A percentile compares a stretch with the other conserved stretches of the same genome.
phyloP scores from a whole-genome alignment of 2,888 invertebrate species.

The Spodoptera littoralis region DNA sequence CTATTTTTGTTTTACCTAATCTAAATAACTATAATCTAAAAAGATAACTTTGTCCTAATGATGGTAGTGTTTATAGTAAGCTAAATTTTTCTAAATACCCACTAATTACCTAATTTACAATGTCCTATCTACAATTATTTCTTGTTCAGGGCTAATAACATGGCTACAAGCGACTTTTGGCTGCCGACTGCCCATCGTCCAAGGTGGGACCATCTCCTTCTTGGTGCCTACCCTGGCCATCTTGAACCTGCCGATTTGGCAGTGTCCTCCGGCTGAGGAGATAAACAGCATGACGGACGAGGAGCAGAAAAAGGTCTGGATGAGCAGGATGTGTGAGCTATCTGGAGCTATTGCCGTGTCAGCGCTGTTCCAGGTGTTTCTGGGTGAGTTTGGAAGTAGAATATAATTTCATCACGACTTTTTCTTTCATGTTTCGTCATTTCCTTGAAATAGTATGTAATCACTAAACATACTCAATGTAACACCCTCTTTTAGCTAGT shows the following conservation, averaged over 20 bases:
- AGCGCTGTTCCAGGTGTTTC: slow-evolving; percentile 92
- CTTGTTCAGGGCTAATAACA: slow-evolving; percentile 90
- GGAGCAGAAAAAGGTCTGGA: slow-evolving; percentile 91
- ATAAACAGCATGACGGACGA: slow-evolving; percentile 87
- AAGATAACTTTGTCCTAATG: too few species aligned
- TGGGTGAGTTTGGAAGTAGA: slow-evolving; percentile 84
- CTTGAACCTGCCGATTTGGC: slow-evolving; percentile 91
- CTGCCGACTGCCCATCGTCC: slow-evolving; percentile 92
- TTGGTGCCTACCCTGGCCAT: slow-evolving; percentile 94
- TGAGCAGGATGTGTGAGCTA: slow-evolving; percentile 92
- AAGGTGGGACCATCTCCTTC: slow-evolving; percentile 94
- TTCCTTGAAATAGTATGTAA: too few species aligned
- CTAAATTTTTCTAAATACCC: too few species aligned
- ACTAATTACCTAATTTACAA: too few species aligned
- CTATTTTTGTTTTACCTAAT: too few species aligned
- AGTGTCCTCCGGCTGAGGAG: slow-evolving; percentile 89
- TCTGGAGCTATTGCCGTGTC: slow-evolving; percentile 95
- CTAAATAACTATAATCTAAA: too few species aligned
- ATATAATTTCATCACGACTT: too few species aligned
- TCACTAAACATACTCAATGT: too few species aligned
- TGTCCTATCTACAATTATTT: too few species aligned
- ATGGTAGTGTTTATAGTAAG: too few species aligned
- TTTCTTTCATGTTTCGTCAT: too few species aligned
- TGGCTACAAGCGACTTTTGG: slow-evolving; percentile 93
- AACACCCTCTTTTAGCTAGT: too few species aligned